Conservation (phyloP, 2,888 invertebrate species). For the Theretra japonica region DNA sequence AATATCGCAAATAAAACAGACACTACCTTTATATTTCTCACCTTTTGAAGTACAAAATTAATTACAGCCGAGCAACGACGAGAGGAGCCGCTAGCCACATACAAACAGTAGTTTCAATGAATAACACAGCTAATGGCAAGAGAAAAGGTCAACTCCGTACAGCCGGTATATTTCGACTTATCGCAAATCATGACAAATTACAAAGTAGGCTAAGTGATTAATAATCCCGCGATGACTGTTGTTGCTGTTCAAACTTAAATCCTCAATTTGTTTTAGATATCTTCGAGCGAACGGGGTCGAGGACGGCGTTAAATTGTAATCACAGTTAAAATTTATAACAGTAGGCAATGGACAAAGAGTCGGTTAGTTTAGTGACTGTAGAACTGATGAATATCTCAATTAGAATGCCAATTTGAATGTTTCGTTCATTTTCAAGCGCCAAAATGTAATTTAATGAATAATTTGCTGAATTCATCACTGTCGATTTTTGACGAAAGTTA, state of each 20-base stretch:
- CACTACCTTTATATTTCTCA: no score
- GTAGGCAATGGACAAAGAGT: background rate
- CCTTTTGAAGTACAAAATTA: no score
- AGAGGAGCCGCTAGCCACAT: no score
- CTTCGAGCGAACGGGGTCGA: slow-evolving; percentile 4
- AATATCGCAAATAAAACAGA: no score
- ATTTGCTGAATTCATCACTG: no score
- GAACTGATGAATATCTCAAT: background rate
- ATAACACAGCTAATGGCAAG: slow-evolving; percentile 11
- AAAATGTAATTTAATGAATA: no score
- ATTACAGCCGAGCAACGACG: no score
- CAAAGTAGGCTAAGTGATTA: slow-evolving; percentile 22
- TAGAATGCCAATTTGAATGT: no score
- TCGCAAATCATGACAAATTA: slow-evolving; percentile 26
- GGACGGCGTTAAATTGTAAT: background rate
- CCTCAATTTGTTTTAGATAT: slow-evolving; percentile 23
- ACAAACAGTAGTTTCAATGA: background rate
- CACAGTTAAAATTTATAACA: background rate
- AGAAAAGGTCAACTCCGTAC: slow-evolving; percentile 20
- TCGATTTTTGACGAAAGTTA: no score
- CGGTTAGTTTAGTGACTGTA: background rate
- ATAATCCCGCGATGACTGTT: slow-evolving; percentile 5
- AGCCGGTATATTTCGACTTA: background rate
- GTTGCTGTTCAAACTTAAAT: background rate
- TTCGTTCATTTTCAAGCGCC: no score